Evolutionary conservation across 2,888 invertebrate genomes (phyloP).

Genomic region (Euphydryas editha): DNA sequence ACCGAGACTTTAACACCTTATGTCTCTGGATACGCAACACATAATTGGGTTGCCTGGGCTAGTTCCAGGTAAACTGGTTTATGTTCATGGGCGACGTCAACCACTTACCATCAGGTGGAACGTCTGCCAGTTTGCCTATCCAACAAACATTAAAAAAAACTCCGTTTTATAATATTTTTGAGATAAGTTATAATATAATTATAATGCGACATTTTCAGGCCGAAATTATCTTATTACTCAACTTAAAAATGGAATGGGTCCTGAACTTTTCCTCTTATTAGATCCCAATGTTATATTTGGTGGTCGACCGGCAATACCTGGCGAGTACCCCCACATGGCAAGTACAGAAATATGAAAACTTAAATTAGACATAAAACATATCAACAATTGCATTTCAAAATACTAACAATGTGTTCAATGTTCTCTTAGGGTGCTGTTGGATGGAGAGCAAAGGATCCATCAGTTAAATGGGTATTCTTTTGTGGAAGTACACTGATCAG

Average conservation of each 20-base stretch:
- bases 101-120: too few relatives aligned
- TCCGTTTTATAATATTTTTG: too few relatives aligned
- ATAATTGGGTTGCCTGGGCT: too few relatives aligned
- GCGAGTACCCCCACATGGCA: constrained; percentile 69
- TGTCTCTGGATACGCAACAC: too few relatives aligned
- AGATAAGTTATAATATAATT: too few relatives aligned
- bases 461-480: constrained; percentile 52
- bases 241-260: constrained; percentile 33
- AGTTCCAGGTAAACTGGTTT: too few relatives aligned
- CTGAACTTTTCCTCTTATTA: constrained; percentile 34
- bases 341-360: neutral
- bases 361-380: neutral
- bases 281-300: constrained; percentile 47
- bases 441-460: constrained; percentile 46
- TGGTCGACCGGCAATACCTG: constrained; percentile 50
- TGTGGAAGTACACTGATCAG: constrained; percentile 87
- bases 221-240: constrained; percentile 31
- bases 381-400: neutral
- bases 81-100: too few relatives aligned
- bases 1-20: too few relatives aligned
- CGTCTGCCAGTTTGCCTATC: too few relatives aligned
- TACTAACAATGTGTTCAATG: neutral
- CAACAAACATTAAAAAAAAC: too few relatives aligned
- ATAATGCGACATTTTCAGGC: constrained; percentile 22
- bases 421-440: constrained; percentile 53